Evolutionary conservation across 2,888 invertebrate genomes (phyloP).

Genomic region (Timema podura): DNA sequence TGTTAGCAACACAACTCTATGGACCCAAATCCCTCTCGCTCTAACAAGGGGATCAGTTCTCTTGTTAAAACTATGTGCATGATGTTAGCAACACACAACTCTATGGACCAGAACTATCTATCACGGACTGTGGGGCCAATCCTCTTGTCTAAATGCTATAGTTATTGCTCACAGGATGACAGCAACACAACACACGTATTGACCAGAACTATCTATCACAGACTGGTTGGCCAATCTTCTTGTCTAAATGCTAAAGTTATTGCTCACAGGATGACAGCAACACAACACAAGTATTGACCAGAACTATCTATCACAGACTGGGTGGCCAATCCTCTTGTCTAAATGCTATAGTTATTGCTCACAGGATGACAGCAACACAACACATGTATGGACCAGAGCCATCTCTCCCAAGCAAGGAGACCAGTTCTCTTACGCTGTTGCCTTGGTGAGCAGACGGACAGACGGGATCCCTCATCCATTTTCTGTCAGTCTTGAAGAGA

Average conservation of each 20-base stretch:
- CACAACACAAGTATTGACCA: conserved; percentile 52
- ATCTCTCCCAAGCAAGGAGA: conserved; percentile 49
- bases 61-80: no score
- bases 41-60: no score
- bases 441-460: conserved; percentile 51
- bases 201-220: conserved; percentile 39
- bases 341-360: background rate
- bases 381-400: conserved; percentile 57
- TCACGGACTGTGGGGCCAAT: no score
- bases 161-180: no score
- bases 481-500: conserved; percentile 41
- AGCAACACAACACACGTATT: no score
- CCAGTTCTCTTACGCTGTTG: conserved; percentile 52
- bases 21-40: no score
- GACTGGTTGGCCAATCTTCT: conserved; percentile 43
- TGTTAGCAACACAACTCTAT: no score
- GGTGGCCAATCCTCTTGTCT: conserved; percentile 44
- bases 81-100: no score
- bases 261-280: conserved; percentile 30
- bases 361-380: conserved; percentile 32
- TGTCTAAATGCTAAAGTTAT: conserved; percentile 29
- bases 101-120: no score
- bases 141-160: no score
- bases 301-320: no score
- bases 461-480: conserved; percentile 47